Evolutionary conservation across 2,797 vertebrate species (phyloP).

Genomic region (Pteronotus mesoamericanus): DNA sequence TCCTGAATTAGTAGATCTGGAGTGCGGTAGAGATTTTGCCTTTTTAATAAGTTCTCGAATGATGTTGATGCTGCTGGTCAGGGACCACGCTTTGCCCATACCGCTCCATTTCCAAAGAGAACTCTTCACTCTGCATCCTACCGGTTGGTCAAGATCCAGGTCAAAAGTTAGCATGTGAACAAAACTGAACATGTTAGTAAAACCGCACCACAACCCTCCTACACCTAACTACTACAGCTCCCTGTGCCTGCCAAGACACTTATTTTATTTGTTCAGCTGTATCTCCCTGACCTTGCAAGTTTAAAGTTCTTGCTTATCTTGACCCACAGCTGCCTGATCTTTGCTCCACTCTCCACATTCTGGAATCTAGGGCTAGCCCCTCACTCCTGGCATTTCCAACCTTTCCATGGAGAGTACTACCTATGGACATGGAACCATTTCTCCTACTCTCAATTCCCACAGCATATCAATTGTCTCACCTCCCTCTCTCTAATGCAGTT

Average conservation of each 20-base stretch:
- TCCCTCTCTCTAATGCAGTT: not conserved
- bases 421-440: accelerated
- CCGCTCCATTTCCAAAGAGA: not conserved
- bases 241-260: not conserved
- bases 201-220: accelerated
- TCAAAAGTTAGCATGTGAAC: not conserved
- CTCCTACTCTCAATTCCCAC: not conserved
- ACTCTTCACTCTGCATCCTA: not conserved
- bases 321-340: not conserved
- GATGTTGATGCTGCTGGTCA: not conserved
- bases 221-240: too few species aligned
- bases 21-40: not conserved
- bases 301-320: not conserved
- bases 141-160: not conserved
- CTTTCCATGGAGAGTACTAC: not conserved
- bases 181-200: not conserved
- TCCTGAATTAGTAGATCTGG: not conserved
- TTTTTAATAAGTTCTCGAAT: not conserved
- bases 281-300: not conserved
- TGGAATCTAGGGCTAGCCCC: not conserved
- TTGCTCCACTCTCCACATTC: accelerated
- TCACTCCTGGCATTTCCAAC: not conserved
- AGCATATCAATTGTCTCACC: not conserved
- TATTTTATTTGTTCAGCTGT: not conserved
- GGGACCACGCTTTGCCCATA: not conserved